Base-by-base conservation (phyloP, 2,113 vertebrate genomes). In the Pelobates fuscus region DNA sequence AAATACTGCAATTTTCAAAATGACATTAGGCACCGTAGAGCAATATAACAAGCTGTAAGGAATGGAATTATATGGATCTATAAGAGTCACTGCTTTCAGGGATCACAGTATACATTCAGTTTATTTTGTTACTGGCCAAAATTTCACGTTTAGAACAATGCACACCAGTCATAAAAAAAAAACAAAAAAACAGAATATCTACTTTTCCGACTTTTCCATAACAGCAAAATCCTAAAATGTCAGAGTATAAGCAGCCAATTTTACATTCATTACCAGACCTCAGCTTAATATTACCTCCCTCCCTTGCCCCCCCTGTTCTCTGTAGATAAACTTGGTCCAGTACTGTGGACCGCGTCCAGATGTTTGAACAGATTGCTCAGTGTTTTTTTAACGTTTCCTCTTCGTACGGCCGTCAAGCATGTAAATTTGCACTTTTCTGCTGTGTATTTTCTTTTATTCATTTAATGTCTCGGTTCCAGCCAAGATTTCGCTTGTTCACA, bases 381-480 rank as follows among this genome's bases (percentile, higher is more conserved):
- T 58, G 72, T 60, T 72, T 72, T 64, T 37, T 75, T 75, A 29
- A 46, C 52, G 64, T 67, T 76, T 76, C 72, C 72, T 76, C 20
- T 21, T 29, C 5, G 55, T 75, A 67, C 64, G 58, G 64, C 55
- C 26, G 64, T 66, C 63, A 67, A 64, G 26, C 72, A 60, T 67
- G 64, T 76, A 75, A 57, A 75, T 75, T 75, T 75, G 71, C 64
- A 76, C 64, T 76, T 76, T 75, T 75, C 71, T 76, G 64, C 72
- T 76, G 72, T 67, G 72, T 75, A 49, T 75, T 75, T 75, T 75
- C 63, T 66, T 75, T 76, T 76, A 71, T 67, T 76, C 37, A 76
- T 60, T 66, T 43, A 60, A 76, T 67, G 64, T 67, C 72, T 76
- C 20, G 44, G 32, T 25, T 54, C 32, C 2, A 61, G 72, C 72